Evolutionary conservation across 1,140 invertebrate species (phyloP).

Genomic region (Penaeus chinensis): DNA sequence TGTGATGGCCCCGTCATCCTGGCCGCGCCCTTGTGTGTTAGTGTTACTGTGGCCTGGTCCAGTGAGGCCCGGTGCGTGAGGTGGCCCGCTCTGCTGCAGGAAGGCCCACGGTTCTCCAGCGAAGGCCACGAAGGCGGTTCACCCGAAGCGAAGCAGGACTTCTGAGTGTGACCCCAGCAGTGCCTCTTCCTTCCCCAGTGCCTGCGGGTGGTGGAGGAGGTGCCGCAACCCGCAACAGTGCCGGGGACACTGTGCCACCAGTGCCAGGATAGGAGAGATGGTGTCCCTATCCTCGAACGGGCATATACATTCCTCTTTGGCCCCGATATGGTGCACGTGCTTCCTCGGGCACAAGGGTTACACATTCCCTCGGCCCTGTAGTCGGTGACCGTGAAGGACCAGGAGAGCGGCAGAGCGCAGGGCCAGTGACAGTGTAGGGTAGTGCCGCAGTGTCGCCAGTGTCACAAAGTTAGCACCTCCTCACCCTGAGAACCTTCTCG

Average conservation of each 20-base stretch:
- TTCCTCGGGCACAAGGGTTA: no score
- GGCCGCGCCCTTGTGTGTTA: constrained; percentile 6
- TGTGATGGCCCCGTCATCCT: constrained; percentile 47
- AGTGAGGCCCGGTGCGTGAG: constrained; percentile 24
- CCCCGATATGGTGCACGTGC: no score
- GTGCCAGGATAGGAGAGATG: no score
- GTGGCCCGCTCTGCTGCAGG: constrained; percentile 4
- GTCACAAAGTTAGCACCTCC: constrained; percentile 18
- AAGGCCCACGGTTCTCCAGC: not conserved
- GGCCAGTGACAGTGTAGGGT: constrained; percentile 23
- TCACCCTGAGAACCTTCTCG: constrained; percentile 14
- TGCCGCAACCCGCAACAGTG: constrained; percentile 14
- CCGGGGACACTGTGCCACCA: constrained; percentile 31
- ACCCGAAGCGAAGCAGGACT: not conserved
- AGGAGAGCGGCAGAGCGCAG: constrained; percentile 7
- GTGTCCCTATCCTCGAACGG: no score
- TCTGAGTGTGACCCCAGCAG: not conserved
- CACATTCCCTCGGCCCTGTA: no score
- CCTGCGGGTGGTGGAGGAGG: not conserved
- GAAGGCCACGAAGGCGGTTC: not conserved
- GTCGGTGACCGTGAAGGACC: not conserved
- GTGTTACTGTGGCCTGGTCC: not conserved
- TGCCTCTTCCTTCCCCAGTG: constrained; percentile 2
- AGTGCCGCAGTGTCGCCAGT: not conserved
- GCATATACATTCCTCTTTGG: no score